A percentile compares a stretch with the other conserved stretches of the same genome.
Evolutionary conservation across 2,888 invertebrate species (phyloP).

Genomic region (Calameuta idolon): DNA sequence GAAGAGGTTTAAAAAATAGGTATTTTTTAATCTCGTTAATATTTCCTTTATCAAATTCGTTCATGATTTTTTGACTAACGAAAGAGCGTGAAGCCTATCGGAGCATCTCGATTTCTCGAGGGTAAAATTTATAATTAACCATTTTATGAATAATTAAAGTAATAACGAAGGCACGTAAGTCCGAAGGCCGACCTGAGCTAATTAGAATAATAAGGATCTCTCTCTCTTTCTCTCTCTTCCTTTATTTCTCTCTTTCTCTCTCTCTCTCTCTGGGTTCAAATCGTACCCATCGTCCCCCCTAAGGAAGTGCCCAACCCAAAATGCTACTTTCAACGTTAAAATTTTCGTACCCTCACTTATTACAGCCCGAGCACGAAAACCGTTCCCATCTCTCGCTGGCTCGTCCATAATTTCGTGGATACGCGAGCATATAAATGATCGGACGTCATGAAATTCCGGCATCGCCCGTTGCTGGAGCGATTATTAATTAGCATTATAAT

Average conservation of each 20-base stretch:
- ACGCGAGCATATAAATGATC: conserved; percentile 5
- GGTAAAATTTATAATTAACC: conserved; percentile 46
- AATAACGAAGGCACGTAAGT: conserved; percentile 34
- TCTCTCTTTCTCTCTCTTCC: neutral
- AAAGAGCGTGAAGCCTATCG: conserved; percentile 32
- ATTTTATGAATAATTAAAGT: conserved; percentile 44
- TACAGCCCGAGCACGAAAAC: neutral
- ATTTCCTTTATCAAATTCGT: conserved; percentile 11
- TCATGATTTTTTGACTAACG: conserved; percentile 11
- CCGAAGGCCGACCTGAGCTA: conserved; percentile 26
- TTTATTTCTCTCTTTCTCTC: neutral
- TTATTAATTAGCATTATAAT: conserved; percentile 10
- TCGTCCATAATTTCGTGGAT: neutral
- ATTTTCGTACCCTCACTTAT: neutral
- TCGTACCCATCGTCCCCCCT: neutral
- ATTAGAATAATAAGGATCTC: conserved; percentile 1
- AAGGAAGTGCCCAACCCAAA: neutral
- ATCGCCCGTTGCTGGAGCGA: conserved; percentile 1
- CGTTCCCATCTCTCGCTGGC: neutral
- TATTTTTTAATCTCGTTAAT: neutral
- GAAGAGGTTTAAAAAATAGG: neutral
- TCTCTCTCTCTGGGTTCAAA: neutral
- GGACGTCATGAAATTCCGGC: conserved; percentile 8
- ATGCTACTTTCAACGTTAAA: neutral
- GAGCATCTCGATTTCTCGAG: neutral